These are phyloP conservation scores for Agriopis marginaria DNA, from an alignment of 2,888 invertebrate genomes.

Conservation along the genomic window DNA sequence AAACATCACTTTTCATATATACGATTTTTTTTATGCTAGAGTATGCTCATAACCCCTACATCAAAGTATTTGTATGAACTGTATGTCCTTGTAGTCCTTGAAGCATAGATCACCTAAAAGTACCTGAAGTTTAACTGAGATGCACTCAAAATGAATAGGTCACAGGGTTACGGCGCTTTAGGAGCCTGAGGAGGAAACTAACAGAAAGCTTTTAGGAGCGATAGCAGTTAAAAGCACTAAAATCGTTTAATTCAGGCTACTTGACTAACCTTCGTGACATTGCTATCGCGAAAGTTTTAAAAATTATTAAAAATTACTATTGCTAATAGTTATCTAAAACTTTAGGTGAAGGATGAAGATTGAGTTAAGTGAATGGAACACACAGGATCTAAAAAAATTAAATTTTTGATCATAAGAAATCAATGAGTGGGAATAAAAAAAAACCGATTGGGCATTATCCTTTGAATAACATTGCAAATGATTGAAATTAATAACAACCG, in stretches of 20 bases:
- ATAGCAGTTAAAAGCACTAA: constrained; percentile 19
- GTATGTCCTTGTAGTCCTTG: background rate
- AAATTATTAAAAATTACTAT: too few species aligned
- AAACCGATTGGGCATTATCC: too few species aligned
- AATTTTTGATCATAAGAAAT: too few species aligned
- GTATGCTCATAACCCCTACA: too few species aligned
- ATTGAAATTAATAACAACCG: too few species aligned
- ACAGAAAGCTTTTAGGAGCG: constrained; percentile 26
- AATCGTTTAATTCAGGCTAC: too few species aligned
- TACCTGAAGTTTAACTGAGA: background rate
- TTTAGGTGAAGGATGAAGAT: background rate
- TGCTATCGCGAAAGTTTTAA: too few species aligned
- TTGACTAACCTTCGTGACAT: constrained; percentile 20
- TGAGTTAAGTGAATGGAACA: background rate
- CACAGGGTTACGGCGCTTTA: background rate
- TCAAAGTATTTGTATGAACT: background rate
- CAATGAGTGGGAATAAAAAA: too few species aligned
- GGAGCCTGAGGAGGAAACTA: constrained; percentile 4
- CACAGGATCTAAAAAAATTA: background rate
- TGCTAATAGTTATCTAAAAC: constrained; percentile 20
- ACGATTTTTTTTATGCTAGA: too few species aligned
- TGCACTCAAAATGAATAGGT: constrained; percentile 14
- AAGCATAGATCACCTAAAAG: background rate
- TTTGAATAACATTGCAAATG: too few species aligned
- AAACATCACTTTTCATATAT: too few species aligned